Percentiles rank a stretch among this genome's conserved stretches.
These are phyloP conservation scores for Willisornis vidua DNA, from an alignment of 2,113 vertebrate genomes.

Conservation along the genomic window DNA sequence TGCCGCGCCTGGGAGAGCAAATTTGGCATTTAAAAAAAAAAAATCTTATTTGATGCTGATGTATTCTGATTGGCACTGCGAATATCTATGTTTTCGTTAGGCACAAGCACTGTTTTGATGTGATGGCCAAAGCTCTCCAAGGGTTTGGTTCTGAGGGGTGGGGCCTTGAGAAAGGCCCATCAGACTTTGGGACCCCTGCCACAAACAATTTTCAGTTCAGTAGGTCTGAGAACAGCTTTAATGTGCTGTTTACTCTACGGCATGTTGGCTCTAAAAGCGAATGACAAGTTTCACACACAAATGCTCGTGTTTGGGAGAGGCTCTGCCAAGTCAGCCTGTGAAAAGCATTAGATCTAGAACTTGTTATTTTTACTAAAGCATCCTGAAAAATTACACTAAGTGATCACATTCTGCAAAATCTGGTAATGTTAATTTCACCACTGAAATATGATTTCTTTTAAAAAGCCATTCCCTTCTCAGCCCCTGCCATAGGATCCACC, in stretches of 20 bases:
- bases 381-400: conserved; percentile 15
- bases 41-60: conserved; percentile 17
- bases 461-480: conserved; percentile 47
- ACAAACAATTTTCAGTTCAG: background rate
- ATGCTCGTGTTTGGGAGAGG: background rate
- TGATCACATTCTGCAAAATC: background rate
- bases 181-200: background rate
- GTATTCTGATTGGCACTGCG: background rate
- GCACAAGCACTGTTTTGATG: background rate
- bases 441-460: conserved; percentile 68
- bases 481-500: conserved; percentile 53
- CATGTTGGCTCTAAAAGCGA: background rate
- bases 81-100: background rate
- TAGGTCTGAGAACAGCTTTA: background rate
- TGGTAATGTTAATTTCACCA: conserved; percentile 48
- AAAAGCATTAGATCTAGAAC: background rate
- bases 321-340: background rate
- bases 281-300: background rate
- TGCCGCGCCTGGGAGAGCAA: background rate
- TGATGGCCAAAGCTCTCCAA: background rate
- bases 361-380: background rate
- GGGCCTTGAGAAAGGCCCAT: background rate
- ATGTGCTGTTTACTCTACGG: conserved; percentile 1
- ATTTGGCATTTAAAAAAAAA: background rate
- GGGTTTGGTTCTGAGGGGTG: background rate